Percentiles rank a stretch among this genome's conserved stretches.
These are phyloP conservation scores for Sterna hirundo DNA, from an alignment of 2,113 vertebrate genomes.

Conservation along the genomic window DNA sequence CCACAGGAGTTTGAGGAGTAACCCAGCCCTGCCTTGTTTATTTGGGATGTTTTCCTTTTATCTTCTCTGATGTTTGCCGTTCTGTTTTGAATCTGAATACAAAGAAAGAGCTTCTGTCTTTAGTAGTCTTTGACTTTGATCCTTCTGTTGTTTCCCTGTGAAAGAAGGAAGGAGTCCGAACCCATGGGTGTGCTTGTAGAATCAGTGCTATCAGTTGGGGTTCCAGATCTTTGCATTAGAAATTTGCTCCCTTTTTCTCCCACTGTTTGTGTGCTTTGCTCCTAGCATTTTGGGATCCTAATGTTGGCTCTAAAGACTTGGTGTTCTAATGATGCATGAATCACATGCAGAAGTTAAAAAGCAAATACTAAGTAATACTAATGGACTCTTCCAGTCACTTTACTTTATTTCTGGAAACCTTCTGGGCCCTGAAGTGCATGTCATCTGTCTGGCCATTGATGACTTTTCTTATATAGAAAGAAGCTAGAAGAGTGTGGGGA, in stretches of 20 bases:
- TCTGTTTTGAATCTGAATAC: conserved; percentile 37
- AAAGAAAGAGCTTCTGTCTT: conserved; percentile 22
- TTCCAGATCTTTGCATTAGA: background rate
- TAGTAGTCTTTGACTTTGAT: conserved; percentile 24
- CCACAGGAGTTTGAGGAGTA: background rate
- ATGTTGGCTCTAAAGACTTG: background rate
- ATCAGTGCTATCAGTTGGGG: background rate
- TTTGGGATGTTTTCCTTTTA: conserved; percentile 34
- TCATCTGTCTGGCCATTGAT: background rate
- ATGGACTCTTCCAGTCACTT: background rate
- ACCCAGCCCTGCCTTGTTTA: conserved; percentile 9
- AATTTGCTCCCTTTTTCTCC: background rate
- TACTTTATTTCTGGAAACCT: background rate
- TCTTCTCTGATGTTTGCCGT: conserved; percentile 1
- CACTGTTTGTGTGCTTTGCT: background rate
- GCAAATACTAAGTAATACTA: background rate
- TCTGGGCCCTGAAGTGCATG: background rate
- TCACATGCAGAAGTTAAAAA: background rate
- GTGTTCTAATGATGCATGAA: background rate
- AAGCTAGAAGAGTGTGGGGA: background rate
- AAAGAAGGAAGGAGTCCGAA: background rate
- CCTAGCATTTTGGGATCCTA: background rate
- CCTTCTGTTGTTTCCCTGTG: background rate
- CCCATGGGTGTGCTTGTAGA: background rate
- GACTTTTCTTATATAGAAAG: background rate